Percentiles rank a stretch among this genome's conserved stretches.
phyloP scores from a whole-genome alignment of 2,797 vertebrate genomes.

The Acrossocheilus fasciatus region DNA sequence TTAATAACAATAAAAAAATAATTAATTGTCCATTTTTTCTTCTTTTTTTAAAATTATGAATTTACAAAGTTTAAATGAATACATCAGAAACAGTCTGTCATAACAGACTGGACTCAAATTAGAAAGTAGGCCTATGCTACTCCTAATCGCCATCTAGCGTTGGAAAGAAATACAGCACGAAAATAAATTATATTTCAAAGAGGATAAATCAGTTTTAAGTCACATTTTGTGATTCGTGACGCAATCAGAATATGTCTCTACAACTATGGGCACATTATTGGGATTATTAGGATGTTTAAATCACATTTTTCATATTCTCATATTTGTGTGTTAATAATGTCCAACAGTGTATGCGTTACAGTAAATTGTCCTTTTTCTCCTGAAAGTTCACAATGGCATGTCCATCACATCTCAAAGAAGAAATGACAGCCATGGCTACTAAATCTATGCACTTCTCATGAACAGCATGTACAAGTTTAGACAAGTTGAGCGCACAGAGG shows the following conservation, averaged over 20 bases:
- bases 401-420: not conserved
- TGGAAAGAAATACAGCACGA: not conserved
- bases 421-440: not conserved
- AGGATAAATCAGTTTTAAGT: not conserved
- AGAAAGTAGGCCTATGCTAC: not conserved
- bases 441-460: not conserved
- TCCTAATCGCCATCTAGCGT: constrained; percentile 1
- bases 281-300: not conserved
- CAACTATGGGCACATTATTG: not conserved
- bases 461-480: not conserved
- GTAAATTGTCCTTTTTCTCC: not conserved
- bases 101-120: not conserved
- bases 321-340: not conserved
- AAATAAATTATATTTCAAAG: not conserved
- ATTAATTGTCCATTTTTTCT: not conserved
- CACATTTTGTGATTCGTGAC: not conserved
- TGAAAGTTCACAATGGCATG: not conserved
- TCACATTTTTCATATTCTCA: not conserved
- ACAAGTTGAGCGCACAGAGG: not conserved
- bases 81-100: not conserved
- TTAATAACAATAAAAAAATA: not conserved
- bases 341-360: not conserved
- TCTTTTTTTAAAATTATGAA: not conserved
- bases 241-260: not conserved
- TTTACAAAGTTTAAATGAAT: not conserved